These are phyloP conservation scores for Eustalomyia histrio DNA, from an alignment of 2,888 invertebrate species.

Conservation along the genomic window DNA sequence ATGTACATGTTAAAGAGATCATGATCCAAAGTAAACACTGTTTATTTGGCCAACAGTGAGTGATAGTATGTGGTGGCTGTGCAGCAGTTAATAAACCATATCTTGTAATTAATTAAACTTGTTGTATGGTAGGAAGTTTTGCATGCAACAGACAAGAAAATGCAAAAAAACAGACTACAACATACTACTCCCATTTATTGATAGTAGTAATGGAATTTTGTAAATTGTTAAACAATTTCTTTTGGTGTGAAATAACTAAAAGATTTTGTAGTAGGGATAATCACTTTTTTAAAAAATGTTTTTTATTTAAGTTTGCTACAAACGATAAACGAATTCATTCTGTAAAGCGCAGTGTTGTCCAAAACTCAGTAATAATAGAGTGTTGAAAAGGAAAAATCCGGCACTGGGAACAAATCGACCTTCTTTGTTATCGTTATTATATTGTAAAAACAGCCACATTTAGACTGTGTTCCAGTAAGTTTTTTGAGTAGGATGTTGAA, in stretches of 20 bases:
- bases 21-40: constrained; percentile 10
- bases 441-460: no score
- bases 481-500: no score
- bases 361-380: no score
- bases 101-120: constrained; percentile 63
- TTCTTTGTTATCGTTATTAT: no score
- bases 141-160: constrained; percentile 4
- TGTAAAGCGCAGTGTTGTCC: no score
- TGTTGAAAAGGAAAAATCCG: no score
- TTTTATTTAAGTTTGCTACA: no score
- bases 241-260: constrained; percentile 40
- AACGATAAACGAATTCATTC: no score
- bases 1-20: background rate
- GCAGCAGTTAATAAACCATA: constrained; percentile 57
- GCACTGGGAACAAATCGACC: no score
- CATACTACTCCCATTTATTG: constrained; percentile 41
- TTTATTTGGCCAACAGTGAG: constrained; percentile 10
- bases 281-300: background rate
- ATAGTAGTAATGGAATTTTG: constrained; percentile 51
- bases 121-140: constrained; percentile 46
- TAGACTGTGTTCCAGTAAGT: no score
- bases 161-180: constrained; percentile 3
- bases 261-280: constrained; percentile 8
- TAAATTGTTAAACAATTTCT: constrained; percentile 16
- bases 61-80: constrained; percentile 49